A percentile compares a stretch with the other conserved stretches of the same genome.
Evolutionary conservation across 2,888 invertebrate genomes (phyloP).

Genomic region (Lacanobia wlatinum): DNA sequence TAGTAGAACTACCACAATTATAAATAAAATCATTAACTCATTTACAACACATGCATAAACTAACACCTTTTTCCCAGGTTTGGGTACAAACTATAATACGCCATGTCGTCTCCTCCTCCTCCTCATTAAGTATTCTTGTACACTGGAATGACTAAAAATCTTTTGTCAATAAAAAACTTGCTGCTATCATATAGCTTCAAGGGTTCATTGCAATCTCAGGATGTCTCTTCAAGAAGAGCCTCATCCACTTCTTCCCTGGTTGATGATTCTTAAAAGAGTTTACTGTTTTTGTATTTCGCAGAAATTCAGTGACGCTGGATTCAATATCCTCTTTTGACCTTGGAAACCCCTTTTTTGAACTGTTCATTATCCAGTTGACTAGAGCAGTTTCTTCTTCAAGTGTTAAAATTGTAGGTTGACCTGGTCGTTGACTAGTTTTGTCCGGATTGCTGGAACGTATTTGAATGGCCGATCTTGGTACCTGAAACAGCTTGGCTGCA

Average conservation of each 20-base stretch:
- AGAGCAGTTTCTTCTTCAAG: neutral
- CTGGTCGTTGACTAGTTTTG: neutral
- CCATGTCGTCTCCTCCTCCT: too few species aligned
- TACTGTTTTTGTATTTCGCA: neutral
- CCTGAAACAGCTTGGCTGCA: slow-evolving; percentile 4
- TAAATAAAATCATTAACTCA: neutral
- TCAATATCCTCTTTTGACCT: neutral
- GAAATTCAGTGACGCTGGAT: slow-evolving; percentile 1
- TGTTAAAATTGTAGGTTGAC: slow-evolving; percentile 3
- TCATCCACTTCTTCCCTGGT: slow-evolving; percentile 5
- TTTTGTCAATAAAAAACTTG: neutral
- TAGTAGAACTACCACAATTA: neutral
- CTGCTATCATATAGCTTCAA: neutral
- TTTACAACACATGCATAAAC: neutral
- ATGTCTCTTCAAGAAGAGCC: slow-evolving; percentile 5
- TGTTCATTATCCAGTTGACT: neutral
- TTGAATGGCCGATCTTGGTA: neutral
- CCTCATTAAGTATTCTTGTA: too few species aligned
- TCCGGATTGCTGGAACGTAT: neutral
- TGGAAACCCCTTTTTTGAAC: neutral
- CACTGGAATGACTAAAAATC: neutral
- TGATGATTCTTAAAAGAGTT: neutral
- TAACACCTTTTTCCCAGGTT: neutral
- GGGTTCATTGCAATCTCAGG: neutral
- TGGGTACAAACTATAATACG: neutral